Evolutionary conservation across 2,888 invertebrate species (phyloP), one percentile per base, ranked within the genome.

Genomic region (Oconnorella tubifera): DNA sequence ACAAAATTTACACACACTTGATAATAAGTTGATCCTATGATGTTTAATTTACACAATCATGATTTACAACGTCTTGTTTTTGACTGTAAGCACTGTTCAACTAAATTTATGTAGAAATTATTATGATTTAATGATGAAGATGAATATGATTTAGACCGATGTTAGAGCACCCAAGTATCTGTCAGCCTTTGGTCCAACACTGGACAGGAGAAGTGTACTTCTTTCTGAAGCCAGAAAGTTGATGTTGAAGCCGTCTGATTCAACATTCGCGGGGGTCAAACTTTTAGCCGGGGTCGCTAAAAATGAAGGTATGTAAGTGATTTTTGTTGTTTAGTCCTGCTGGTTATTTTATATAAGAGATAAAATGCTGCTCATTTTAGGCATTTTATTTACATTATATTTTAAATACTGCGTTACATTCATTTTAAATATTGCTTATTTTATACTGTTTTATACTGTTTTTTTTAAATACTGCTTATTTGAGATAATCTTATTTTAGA

Each of bases 151-250:
- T n/a, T n/a, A n/a, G n/a, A n/a, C n/a, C n/a, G n/a, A n/a, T n/a
- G 63, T 63, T 4, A 32, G 49, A 23, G 73, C 77, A 1, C 77
- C 77, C 0, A 79, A 78, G 67, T 79, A 79, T 62, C 76, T 73
- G 63, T 75, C 77, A 1, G 75, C 78, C 58, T 79, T 78, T 67
- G 78, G 77, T n/a, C 79, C 79, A 0, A 72, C 75, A 23, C 64
- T 74, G 1, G 75, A 75, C 60, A 55, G 56, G 31, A 31, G 70
- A 2, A 67, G 67, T 50, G 67, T 70, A n/a, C 60, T 70, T 10
- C 68, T 68, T 1, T n/a, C 33, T 1, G 70, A 69, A 40, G 59
- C 67, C 23, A 28, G 51, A 25, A 33, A 28, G 3, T 56, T 64
- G 3, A 53, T 64, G 53, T 49, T 53, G 14, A 59, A 64, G 6